phyloP scores from a whole-genome alignment of 2,888 invertebrate species.

The Caenorhabditis sp. region DNA sequence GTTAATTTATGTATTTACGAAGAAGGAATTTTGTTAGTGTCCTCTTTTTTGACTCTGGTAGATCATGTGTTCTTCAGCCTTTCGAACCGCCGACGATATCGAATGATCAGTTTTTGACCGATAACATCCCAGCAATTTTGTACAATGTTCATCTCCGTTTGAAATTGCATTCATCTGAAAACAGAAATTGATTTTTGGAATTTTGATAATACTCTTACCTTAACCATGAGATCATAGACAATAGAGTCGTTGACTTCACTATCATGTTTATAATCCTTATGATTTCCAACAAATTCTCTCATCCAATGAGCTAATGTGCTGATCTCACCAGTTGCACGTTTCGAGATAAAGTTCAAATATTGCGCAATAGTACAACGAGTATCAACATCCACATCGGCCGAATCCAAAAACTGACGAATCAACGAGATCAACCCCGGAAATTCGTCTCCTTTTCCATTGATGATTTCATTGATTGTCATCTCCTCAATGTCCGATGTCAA shows the following conservation, averaged over 20 bases:
- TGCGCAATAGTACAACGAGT: slow-evolving; percentile 94
- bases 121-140: slow-evolving; percentile 66
- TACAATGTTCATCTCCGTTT: slow-evolving; percentile 65
- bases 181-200: slow-evolving; percentile 1
- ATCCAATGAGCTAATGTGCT: slow-evolving; percentile 94
- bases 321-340: slow-evolving; percentile 81
- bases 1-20: background rate
- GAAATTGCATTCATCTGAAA: slow-evolving; percentile 69
- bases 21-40: background rate
- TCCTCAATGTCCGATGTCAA: slow-evolving; percentile 74
- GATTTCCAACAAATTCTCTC: slow-evolving; percentile 85
- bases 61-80: slow-evolving; percentile 67
- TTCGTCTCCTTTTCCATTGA: slow-evolving; percentile 88
- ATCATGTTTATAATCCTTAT: slow-evolving; percentile 81
- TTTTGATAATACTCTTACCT: slow-evolving; percentile 37
- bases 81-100: slow-evolving; percentile 66
- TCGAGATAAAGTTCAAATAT: slow-evolving; percentile 79
- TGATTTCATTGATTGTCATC: slow-evolving; percentile 93
- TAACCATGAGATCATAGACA: slow-evolving; percentile 84
- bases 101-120: slow-evolving; percentile 67
- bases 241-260: slow-evolving; percentile 87
- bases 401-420: slow-evolving; percentile 90
- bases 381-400: slow-evolving; percentile 96
- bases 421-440: slow-evolving; percentile 94
- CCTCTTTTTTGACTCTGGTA: slow-evolving; percentile 46